These are phyloP conservation scores for Actinia equina DNA, from an alignment of 64 coral and sea anemone species.

Conservation along the genomic window DNA sequence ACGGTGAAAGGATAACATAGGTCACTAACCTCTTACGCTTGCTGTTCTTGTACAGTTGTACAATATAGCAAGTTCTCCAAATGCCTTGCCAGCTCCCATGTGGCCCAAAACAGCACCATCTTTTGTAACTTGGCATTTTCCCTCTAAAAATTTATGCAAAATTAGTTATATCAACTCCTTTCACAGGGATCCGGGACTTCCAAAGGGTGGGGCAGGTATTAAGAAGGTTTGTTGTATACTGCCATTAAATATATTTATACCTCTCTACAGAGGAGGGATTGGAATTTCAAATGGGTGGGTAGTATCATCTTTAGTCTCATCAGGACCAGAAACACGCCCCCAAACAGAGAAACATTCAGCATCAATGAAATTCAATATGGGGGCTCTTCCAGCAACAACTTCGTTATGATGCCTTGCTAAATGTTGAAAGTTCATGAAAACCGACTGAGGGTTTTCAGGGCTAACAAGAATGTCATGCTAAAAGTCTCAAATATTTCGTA, in stretches of 20 bases:
- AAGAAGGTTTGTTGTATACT: not conserved
- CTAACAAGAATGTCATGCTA: no score
- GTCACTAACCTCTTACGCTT: conserved; percentile 75
- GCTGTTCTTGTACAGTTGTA: conserved; percentile 99
- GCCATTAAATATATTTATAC: not conserved
- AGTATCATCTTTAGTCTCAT: no score
- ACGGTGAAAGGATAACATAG: not conserved
- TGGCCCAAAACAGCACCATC: conserved; percentile 75
- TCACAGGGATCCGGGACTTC: no score
- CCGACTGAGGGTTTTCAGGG: no score
- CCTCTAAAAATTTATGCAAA: conserved; percentile 52
- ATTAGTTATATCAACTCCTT: not conserved
- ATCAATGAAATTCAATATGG: no score
- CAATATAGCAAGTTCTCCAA: conserved; percentile 97
- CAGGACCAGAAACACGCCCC: no score
- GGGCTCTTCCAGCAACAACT: no score
- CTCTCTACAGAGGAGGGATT: not conserved
- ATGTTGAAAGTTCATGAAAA: no score
- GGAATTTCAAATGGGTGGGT: not conserved
- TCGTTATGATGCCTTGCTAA: no score
- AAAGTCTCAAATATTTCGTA: no score
- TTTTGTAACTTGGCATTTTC: conserved; percentile 89
- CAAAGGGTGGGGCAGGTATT: no score
- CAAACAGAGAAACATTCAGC: no score
- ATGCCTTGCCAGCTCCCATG: conserved; percentile 92